A percentile compares a stretch with the other conserved stretches of the same genome.
phyloP scores from a whole-genome alignment of 2,797 vertebrate genomes.

The Malurus splendens region DNA sequence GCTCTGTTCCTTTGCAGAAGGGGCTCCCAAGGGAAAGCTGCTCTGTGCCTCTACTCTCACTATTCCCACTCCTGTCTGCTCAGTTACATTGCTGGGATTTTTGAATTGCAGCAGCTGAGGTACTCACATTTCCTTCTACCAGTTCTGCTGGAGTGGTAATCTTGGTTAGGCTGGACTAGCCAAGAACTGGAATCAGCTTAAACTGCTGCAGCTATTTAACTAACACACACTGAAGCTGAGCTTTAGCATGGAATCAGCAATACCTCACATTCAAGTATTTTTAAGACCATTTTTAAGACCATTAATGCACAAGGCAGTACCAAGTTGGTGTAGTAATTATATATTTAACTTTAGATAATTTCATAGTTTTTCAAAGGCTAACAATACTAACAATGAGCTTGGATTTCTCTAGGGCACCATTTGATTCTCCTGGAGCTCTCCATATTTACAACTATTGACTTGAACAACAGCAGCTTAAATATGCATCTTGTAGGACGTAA shows the following conservation, averaged over 20 bases:
- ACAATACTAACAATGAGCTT: background rate
- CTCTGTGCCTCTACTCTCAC: background rate
- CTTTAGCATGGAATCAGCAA: background rate
- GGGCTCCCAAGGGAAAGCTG: background rate
- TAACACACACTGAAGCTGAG: background rate
- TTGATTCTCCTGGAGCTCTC: background rate
- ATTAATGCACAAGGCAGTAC: background rate
- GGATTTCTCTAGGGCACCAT: background rate
- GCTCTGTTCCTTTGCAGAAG: background rate
- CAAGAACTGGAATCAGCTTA: background rate
- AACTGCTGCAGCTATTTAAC: background rate
- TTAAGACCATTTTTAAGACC: background rate
- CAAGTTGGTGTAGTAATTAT: background rate
- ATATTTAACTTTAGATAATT: background rate
- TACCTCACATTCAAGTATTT: background rate
- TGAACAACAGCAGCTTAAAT: background rate
- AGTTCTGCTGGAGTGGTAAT: background rate
- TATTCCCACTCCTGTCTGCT: background rate
- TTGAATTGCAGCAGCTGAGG: background rate
- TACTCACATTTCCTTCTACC: background rate
- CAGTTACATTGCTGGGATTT: background rate
- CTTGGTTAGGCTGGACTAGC: background rate
- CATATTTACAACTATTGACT: rapidly evolving
- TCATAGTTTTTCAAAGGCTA: background rate
- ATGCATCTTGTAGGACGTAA: background rate